phyloP scores from a whole-genome alignment of 2,888 invertebrate genomes.

The Xestia ashworthii region DNA sequence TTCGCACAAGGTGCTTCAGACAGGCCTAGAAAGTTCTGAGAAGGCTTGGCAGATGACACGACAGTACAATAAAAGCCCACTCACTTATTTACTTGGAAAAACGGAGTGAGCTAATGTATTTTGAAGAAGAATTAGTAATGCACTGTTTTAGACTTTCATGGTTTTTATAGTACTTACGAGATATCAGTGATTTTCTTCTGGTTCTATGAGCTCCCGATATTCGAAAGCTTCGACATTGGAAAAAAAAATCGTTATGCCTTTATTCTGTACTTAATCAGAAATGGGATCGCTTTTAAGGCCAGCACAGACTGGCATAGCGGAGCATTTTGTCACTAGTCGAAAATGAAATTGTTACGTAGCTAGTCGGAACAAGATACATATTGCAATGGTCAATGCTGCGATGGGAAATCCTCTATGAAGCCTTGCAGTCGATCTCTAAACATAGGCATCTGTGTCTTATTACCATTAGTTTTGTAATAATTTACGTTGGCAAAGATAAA shows the following conservation, averaged over 20 bases:
- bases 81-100: neutral
- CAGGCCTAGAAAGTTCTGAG: neutral
- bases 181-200: too few species aligned
- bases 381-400: neutral
- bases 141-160: too few species aligned
- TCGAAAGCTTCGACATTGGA: too few species aligned
- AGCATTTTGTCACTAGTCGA: neutral
- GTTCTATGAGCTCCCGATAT: too few species aligned
- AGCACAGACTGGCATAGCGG: neutral
- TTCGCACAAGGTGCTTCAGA: too few species aligned
- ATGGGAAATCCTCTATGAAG: neutral
- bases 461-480: neutral
- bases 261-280: slow-evolving; percentile 1
- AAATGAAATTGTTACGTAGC: neutral
- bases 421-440: neutral
- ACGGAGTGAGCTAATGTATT: neutral
- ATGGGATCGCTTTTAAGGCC: neutral
- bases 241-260: neutral
- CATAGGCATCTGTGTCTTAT: neutral
- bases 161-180: too few species aligned
- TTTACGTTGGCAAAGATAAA: neutral
- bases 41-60: neutral
- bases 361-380: neutral
- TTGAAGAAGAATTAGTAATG: neutral
- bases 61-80: neutral